phyloP scores from a whole-genome alignment of 1,140 invertebrate species.

The honey bee (Apis mellifera) region Amel_HAv3.1 CM009936.2:14535501-14536000 shows the following conservation, averaged over 20 bases:
- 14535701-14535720: neutral
- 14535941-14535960: neutral
- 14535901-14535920: neutral
- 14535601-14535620: conserved; percentile 38
- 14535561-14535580: no score
- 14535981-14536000: no score
- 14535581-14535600: neutral
- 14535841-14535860: neutral
- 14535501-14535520: no score
- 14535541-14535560: no score
- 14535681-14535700: neutral
- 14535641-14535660: conserved; percentile 58
- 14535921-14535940: neutral
- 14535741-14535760: neutral
- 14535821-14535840: conserved; percentile 1
- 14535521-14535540: no score
- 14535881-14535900: neutral
- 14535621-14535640: conserved; percentile 59
- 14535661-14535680: conserved; percentile 42
- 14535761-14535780: no score
- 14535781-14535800: neutral
- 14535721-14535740: conserved; percentile 14
- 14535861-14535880: conserved; percentile 5
- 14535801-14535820: neutral
- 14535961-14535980: no score